Percentiles rank a stretch among this genome's conserved stretches.
phyloP scores from a whole-genome alignment of 2,113 vertebrate species.

The Stigmatopora argus region DNA sequence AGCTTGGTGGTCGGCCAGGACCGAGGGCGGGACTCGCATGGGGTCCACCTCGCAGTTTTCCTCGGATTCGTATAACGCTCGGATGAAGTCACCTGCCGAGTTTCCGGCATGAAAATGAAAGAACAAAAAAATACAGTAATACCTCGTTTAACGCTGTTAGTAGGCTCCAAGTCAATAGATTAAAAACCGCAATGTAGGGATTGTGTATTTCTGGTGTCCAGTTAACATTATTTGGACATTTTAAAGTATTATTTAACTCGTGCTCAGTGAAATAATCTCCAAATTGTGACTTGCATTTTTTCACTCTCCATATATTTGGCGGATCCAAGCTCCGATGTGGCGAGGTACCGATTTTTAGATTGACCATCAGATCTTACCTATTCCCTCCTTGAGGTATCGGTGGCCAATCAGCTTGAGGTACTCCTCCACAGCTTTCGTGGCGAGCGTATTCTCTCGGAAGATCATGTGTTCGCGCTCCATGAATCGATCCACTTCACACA shows the following conservation, averaged over 20 bases:
- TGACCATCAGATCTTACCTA: constrained; percentile 73
- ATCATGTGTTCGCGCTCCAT: constrained; percentile 94
- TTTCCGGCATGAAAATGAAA: no score
- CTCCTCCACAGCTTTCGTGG: constrained; percentile 98
- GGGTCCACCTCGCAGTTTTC: constrained; percentile 98
- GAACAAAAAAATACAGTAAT: no score
- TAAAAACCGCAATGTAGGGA: no score
- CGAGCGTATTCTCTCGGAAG: constrained; percentile 96
- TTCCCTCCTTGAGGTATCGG: constrained; percentile 98
- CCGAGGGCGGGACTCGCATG: constrained; percentile 86
- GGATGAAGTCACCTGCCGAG: constrained; percentile 90
- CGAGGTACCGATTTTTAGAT: background rate
- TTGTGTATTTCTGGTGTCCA: no score
- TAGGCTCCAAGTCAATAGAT: no score
- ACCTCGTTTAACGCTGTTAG: no score
- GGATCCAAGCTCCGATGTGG: no score
- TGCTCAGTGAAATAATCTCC: no score
- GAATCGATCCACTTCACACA: constrained; percentile 95
- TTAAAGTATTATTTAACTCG: no score
- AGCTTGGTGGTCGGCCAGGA: constrained; percentile 90
- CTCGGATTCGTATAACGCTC: constrained; percentile 93
- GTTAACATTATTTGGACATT: no score
- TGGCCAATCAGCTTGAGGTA: constrained; percentile 98
- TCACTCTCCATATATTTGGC: no score
- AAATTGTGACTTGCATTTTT: no score